A percentile compares a stretch with the other conserved stretches of the same genome.
These are phyloP conservation scores for Sarcoramphus papa DNA, from an alignment of 2,797 vertebrate species.

Conservation along the genomic window DNA sequence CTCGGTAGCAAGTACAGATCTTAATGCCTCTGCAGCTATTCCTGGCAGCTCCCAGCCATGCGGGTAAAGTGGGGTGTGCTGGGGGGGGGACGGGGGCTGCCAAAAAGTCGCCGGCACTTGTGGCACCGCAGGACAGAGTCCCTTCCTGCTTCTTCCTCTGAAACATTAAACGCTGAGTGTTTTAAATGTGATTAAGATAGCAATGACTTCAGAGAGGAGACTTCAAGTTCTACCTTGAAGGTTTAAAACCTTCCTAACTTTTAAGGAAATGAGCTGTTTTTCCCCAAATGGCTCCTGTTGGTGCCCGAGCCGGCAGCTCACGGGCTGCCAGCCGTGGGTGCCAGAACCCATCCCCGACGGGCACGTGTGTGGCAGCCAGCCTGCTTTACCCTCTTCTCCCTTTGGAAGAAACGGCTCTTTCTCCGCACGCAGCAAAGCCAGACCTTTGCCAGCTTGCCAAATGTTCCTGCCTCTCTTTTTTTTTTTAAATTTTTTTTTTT, in stretches of 20 bases:
- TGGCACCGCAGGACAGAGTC: neutral
- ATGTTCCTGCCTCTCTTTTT: neutral
- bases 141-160: neutral
- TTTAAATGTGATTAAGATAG: neutral
- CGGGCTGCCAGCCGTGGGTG: neutral
- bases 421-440: neutral
- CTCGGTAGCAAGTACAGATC: neutral
- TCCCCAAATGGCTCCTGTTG: neutral
- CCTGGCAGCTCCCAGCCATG: neutral
- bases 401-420: neutral
- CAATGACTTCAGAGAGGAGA: neutral
- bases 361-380: neutral
- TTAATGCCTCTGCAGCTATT: slow-evolving; percentile 45
- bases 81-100: neutral
- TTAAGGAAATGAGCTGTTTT: neutral
- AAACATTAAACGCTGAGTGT: fast-evolving
- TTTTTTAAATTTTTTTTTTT: too few relatives aligned
- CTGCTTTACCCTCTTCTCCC: neutral
- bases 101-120: neutral
- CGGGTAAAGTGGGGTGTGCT: neutral
- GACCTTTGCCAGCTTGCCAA: slow-evolving; percentile 27
- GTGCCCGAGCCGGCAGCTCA: neutral
- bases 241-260: neutral
- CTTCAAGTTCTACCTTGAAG: neutral
- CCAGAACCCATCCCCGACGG: neutral